Conservation (phyloP, 2,888 invertebrate species). For the Ectobius pallidus region DNA sequence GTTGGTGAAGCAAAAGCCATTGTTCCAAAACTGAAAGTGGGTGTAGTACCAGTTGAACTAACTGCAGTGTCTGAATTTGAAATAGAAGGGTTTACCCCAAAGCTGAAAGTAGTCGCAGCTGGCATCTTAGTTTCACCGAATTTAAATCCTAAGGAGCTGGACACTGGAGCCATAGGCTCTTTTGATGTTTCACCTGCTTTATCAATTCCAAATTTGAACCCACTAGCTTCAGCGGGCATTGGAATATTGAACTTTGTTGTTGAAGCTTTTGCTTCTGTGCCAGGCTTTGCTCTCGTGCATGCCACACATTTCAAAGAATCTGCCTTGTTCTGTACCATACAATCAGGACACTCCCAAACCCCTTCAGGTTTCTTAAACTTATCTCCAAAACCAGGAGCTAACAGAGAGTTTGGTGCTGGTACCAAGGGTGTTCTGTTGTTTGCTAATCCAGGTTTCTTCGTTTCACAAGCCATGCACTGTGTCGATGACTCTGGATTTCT, state of each 20-base stretch:
- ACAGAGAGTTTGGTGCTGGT: background rate
- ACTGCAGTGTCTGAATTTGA: background rate
- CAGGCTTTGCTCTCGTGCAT: slow-evolving; percentile 59
- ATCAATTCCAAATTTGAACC: slow-evolving; percentile 60
- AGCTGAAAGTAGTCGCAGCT: slow-evolving; percentile 37
- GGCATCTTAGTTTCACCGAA: slow-evolving; percentile 48
- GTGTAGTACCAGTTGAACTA: background rate
- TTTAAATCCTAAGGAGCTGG: slow-evolving; percentile 49
- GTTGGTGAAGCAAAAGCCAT: background rate
- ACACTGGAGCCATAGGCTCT: slow-evolving; percentile 39
- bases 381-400: slow-evolving; percentile 49
- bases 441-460: background rate
- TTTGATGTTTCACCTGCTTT: slow-evolving; percentile 50
- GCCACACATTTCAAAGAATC: slow-evolving; percentile 59
- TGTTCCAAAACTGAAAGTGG: slow-evolving; percentile 25
- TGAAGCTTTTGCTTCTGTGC: slow-evolving; percentile 34
- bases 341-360: slow-evolving; percentile 64
- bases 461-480: slow-evolving; percentile 28
- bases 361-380: slow-evolving; percentile 54
- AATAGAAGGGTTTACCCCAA: slow-evolving; percentile 30
- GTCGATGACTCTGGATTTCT: slow-evolving; percentile 52
- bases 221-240: slow-evolving; percentile 45
- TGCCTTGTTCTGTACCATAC: slow-evolving; percentile 62
- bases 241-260: slow-evolving; percentile 32
- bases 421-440: slow-evolving; percentile 10